Percentiles rank a stretch among this genome's conserved stretches.
Conservation (phyloP, 2,797 vertebrate genomes). For the Pseudocheirus occidentalis region DNA sequence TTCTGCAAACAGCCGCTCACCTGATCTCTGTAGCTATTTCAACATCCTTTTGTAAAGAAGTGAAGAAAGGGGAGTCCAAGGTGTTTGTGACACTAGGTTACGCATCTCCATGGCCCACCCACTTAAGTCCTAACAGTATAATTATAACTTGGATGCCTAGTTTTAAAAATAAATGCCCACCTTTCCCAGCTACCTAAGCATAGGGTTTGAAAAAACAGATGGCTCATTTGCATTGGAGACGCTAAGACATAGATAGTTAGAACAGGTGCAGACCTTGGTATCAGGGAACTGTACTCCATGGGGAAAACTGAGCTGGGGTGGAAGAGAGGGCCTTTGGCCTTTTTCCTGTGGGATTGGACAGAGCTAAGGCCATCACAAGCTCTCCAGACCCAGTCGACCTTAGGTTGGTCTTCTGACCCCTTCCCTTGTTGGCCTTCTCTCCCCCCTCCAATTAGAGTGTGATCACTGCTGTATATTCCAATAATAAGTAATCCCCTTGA, state of each 20-base stretch:
- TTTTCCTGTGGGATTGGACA: neutral
- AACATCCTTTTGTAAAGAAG: neutral
- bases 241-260: constrained; percentile 54
- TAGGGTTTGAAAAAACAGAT: constrained; percentile 7
- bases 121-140: neutral
- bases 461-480: neutral
- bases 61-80: neutral
- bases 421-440: neutral
- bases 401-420: neutral
- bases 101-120: neutral
- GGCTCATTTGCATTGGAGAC: constrained; percentile 51
- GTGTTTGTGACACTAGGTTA: neutral
- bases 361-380: neutral
- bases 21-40: neutral
- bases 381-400: neutral
- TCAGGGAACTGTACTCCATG: constrained; percentile 52
- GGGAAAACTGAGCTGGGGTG: constrained; percentile 58
- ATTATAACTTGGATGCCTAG: neutral
- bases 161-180: constrained; percentile 51
- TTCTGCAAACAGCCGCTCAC: neutral
- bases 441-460: neutral
- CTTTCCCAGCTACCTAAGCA: constrained; percentile 19
- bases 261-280: constrained; percentile 34
- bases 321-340: constrained; percentile 5
- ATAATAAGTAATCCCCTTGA: neutral